Evolutionary conservation across 2,888 invertebrate species (phyloP).

Genomic region (Sminthurinus aureus): DNA sequence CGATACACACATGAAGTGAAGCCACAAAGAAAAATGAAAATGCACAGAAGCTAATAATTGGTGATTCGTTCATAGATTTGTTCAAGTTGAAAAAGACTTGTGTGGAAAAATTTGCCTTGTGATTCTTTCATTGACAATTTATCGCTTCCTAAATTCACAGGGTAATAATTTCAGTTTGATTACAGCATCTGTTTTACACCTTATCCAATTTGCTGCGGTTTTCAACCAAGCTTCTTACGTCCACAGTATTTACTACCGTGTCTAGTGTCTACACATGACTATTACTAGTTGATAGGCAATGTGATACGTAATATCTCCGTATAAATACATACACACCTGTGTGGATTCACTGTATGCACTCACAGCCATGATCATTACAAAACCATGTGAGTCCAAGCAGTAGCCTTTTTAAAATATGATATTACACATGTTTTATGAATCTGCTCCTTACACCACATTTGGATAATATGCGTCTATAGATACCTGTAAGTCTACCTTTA

Average conservation of each 20-base stretch:
- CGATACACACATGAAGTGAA: neutral
- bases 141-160: slow-evolving; percentile 41
- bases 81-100: slow-evolving; percentile 10
- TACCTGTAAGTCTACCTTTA: too few species aligned
- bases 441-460: too few species aligned
- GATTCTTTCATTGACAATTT: slow-evolving; percentile 36
- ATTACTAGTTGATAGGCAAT: too few species aligned
- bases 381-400: too few species aligned
- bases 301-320: too few species aligned
- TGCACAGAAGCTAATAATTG: slow-evolving; percentile 26
- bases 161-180: slow-evolving; percentile 43
- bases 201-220: slow-evolving; percentile 48
- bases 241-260: neutral
- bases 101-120: slow-evolving; percentile 22
- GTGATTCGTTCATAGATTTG: slow-evolving; percentile 34
- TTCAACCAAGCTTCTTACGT: slow-evolving; percentile 5
- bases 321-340: neutral
- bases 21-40: slow-evolving; percentile 18
- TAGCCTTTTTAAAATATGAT: too few species aligned
- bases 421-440: too few species aligned
- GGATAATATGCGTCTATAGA: too few species aligned
- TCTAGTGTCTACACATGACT: too few species aligned
- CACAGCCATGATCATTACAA: neutral
- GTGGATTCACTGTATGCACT: neutral
- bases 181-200: slow-evolving; percentile 45